Evolutionary conservation across 2,113 vertebrate genomes (phyloP), one percentile per base, ranked within the genome.

Genomic region (Brachyhypopomus occidentalis): DNA sequence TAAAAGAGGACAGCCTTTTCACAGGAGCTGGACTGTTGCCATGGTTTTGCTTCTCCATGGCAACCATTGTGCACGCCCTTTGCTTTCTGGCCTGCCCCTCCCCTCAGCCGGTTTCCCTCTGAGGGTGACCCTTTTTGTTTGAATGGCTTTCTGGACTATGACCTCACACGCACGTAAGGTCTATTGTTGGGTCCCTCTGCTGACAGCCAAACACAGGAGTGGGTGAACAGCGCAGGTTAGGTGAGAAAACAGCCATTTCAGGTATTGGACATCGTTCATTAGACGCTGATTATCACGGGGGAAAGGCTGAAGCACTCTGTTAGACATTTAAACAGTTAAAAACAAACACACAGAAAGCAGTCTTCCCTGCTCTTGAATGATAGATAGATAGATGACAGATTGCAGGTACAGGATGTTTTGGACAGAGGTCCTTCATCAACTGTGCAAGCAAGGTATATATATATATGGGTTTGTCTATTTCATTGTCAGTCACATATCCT

Each of bases 71-170:
- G 60, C 69, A 80, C 75, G 73, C 76, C 4, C 41, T 85, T 30
- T 56, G 59, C 72, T 58, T 63, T 78, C 38, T 27, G 34, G 2
- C 38, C 69, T 45, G 52, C 16, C 9, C 72, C 36, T 77, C 52
- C 75, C 79, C 75, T 72, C 60, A 27, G 84, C 69, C 77, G 77
- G 36, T 70, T 72, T 86, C 85, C 85, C 84, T 85, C 77, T 83
- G 66, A n/a, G 5, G 52, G 76, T 83, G 85, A 85, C 83, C 84
- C 80, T 82, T 81, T 86, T 88, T 88, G 83, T 88, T 84, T 81
- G 34, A 80, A 72, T 20, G 52, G 74, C 76, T 75, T 83, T 71
- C 75, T 66, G 30, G 79, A 84, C 84, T 78, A 75, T 86, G 77
- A 86, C 85, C 77, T 80, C 76, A 84, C 79, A 81, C 84, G 80